A percentile compares a stretch with the other conserved stretches of the same genome.
Conservation (phyloP, 2,888 invertebrate genomes). For the Drosophila limbata region DNA sequence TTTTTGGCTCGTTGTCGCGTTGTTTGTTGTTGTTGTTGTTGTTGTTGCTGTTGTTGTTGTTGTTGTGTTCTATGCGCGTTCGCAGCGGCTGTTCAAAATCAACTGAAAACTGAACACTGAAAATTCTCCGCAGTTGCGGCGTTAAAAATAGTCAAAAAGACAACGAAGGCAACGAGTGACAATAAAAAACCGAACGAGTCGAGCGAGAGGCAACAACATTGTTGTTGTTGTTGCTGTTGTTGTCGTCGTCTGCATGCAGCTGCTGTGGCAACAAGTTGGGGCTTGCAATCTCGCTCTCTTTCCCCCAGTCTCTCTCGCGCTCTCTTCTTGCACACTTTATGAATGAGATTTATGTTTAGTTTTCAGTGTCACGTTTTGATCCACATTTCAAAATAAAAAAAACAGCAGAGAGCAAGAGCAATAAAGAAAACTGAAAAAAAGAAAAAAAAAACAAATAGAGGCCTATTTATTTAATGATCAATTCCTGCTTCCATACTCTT, state of each 20-base stretch:
- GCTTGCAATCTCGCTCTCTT: slow-evolving; percentile 38
- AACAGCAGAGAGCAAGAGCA: slow-evolving; percentile 3
- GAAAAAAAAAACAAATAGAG: slow-evolving; percentile 14
- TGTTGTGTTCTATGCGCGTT: slow-evolving; percentile 57
- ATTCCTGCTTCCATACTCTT: slow-evolving; percentile 10
- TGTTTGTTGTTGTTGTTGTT: too few species aligned
- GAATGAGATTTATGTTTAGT: slow-evolving; percentile 75
- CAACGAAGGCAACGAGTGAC: slow-evolving; percentile 15
- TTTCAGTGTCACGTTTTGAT: slow-evolving; percentile 79
- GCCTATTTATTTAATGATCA: slow-evolving; percentile 10
- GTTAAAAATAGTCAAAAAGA: slow-evolving; percentile 74
- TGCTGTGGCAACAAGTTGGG: too few species aligned
- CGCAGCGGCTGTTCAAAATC: slow-evolving; percentile 76
- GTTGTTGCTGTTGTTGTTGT: too few species aligned
- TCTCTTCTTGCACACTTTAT: slow-evolving; percentile 59
- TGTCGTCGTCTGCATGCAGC: slow-evolving; percentile 46
- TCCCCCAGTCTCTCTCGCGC: slow-evolving; percentile 1
- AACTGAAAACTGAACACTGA: slow-evolving; percentile 71
- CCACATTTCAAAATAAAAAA: slow-evolving; percentile 58
- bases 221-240: slow-evolving; percentile 17
- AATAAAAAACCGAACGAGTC: slow-evolving; percentile 30
- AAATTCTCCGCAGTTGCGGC: slow-evolving; percentile 60
- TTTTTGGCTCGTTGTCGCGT: too few species aligned
- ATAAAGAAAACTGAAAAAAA: slow-evolving; percentile 10
- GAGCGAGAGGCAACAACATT: slow-evolving; percentile 32